Base-by-base conservation (phyloP, 2,113 vertebrate species). In the Spea bombifrons region DNA sequence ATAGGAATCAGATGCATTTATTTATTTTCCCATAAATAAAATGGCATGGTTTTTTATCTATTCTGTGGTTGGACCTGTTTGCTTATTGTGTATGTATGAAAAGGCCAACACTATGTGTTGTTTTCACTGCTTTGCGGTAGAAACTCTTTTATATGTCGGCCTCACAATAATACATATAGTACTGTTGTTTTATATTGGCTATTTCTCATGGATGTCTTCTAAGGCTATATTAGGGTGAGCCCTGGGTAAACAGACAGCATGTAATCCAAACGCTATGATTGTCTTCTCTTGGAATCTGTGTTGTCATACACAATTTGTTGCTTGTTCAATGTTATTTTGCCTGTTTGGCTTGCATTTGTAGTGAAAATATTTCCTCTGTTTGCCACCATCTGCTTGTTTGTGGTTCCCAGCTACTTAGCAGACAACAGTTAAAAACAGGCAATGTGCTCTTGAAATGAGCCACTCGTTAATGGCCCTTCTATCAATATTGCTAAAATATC, bases 1-100 rank as follows among this genome's bases (percentile, higher is more conserved):
- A 59, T 44, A 71, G 48, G 16, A 55, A 66, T 15, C 57, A 46
- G 13, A 53, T 67, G 66, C 46, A 13, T 44, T 16, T 74, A 74
- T 78, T 78, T 78, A 74, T 74, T 74, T 80, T 80, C 78, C 78
- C 78, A 80, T 74, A 66, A 66, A 48, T 9, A 67, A 78, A 72
- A 73, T 79, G 67, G 17, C 50, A 59, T 73, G 61, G 52, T 52
- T 67, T 65, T 63, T 10, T 48, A 9, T 64, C 49, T 5, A 45
- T 59, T 52, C 6, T 55, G 30, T 55, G 49, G n/a, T 8, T 55
- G 15, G 5, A 4, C 49, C 46, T 66, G 69, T 71, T 71, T 52
- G 7, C 55, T 45, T 73, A 59, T 59, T 80, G 71, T 71, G 4
- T 15, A 5, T 43, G 13, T 49, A 66, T 66, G 59, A 66, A 66